These are phyloP conservation scores for Eristalis arbustorum DNA, from an alignment of 2,888 invertebrate genomes.

Conservation along the genomic window DNA sequence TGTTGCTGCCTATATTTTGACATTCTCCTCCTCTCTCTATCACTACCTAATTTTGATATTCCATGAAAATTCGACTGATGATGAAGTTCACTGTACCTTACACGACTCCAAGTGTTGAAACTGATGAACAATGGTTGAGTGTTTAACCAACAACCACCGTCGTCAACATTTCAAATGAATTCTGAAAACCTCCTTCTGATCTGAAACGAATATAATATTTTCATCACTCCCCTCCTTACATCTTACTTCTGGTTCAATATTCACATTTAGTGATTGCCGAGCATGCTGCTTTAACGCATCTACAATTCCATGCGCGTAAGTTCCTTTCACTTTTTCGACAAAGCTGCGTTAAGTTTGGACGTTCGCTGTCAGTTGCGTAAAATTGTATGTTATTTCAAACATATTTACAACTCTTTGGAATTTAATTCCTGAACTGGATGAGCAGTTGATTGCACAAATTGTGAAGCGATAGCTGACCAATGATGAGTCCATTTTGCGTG, in stretches of 20 bases:
- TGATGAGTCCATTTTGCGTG: background rate
- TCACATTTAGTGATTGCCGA: background rate
- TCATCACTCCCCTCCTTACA: background rate
- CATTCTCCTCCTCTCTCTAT: no score
- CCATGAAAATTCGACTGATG: no score
- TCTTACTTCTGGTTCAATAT: background rate
- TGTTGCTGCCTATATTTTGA: no score
- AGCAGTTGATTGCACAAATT: background rate
- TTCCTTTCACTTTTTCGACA: background rate
- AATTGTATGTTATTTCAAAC: background rate
- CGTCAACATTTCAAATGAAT: no score
- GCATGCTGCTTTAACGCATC: background rate
- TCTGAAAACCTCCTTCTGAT: background rate
- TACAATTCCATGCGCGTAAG: background rate
- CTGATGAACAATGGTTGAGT: no score
- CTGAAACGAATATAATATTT: background rate
- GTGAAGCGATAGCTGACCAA: background rate
- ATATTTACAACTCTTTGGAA: background rate
- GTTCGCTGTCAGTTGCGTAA: background rate
- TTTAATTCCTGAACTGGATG: background rate
- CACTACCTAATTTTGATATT: no score
- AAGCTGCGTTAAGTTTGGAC: background rate
- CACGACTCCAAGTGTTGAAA: no score
- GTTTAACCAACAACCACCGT: no score
- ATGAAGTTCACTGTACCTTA: no score